Base-by-base conservation (phyloP, 35 echinoderm and acorn worm species). In the Holothuria glaberrima region DNA sequence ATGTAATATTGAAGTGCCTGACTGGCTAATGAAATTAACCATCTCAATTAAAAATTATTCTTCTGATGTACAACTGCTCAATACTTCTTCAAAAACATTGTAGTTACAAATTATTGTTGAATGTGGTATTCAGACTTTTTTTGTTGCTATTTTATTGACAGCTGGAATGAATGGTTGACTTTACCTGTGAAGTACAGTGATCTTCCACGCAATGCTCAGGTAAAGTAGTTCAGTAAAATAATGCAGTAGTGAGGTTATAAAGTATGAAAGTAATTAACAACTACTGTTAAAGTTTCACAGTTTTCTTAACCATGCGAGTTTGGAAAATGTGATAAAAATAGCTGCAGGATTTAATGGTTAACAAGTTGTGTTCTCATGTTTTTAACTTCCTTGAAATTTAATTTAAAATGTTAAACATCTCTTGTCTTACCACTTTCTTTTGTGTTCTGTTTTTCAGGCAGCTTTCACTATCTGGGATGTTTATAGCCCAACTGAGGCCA, bases 401-500 rank as follows among this genome's bases (percentile, higher is more conserved):
- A 20, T 16, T 16, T 16, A 21, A 65, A 65, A 65, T 0, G n/a
- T n/a, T n/a, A 24, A 18, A 24, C 1, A 65, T 65, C 18, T 28
- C 17, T 24, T 24, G 21, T 7, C 62, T 65, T 9, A 21, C 17
- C 13, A 16, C 0, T 65, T 21, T 65, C 28, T 41, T 41, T 41
- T 41, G 36, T 41, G n/a, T 76, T 13, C 13, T 81, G 22, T 54
- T 56, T 58, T 63, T 9, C 86, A 99, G 97, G 91, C 91, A 21
- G 91, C 84, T 48, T 95, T 99, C 26, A 99, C 97, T 28, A 93
- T 99, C 50, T 99, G 97, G 97, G 97, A 99, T 93, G 93, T 99
- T 12, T 99, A 99, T 89, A 91, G 93, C 26, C 88, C 97, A 77
- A 67, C 85, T 20, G 88, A 99, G 71, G 91, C 93, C 21, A 88